These are phyloP conservation scores for Deroptyus accipitrinus DNA, from an alignment of 2,113 vertebrate species.

Conservation along the genomic window DNA sequence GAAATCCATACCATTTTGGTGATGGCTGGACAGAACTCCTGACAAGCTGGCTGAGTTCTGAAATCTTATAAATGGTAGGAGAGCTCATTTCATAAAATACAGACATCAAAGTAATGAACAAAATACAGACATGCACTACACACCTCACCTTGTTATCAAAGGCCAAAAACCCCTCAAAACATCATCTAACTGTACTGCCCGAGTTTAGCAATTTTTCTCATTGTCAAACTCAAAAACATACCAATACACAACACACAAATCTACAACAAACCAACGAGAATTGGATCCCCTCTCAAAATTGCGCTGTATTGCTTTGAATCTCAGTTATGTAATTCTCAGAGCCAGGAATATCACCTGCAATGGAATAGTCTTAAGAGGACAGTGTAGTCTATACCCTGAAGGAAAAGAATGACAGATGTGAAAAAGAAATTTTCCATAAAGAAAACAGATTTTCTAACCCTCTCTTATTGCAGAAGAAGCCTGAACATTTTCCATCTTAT, in stretches of 20 bases:
- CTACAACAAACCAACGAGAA: background rate
- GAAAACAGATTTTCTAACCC: background rate
- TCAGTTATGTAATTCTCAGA: background rate
- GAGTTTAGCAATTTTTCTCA: background rate
- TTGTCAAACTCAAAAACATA: background rate
- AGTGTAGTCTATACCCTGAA: background rate
- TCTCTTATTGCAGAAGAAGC: background rate
- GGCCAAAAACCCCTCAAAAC: background rate
- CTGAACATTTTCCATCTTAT: background rate
- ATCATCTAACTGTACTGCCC: accelerated
- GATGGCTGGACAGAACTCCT: background rate
- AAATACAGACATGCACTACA: background rate
- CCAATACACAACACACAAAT: background rate
- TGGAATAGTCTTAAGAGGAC: background rate
- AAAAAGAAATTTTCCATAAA: background rate
- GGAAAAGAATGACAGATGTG: background rate
- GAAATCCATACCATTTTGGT: background rate
- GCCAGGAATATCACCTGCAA: background rate
- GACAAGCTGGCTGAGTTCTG: background rate
- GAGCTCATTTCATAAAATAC: background rate
- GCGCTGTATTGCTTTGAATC: background rate
- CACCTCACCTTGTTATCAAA: background rate
- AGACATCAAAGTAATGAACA: background rate
- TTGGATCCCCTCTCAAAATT: background rate
- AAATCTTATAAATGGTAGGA: accelerated